Percentiles rank a stretch among this genome's conserved stretches.
These are phyloP conservation scores for Sardinella longiceps DNA, from an alignment of 2,797 vertebrate genomes.

Conservation along the genomic window DNA sequence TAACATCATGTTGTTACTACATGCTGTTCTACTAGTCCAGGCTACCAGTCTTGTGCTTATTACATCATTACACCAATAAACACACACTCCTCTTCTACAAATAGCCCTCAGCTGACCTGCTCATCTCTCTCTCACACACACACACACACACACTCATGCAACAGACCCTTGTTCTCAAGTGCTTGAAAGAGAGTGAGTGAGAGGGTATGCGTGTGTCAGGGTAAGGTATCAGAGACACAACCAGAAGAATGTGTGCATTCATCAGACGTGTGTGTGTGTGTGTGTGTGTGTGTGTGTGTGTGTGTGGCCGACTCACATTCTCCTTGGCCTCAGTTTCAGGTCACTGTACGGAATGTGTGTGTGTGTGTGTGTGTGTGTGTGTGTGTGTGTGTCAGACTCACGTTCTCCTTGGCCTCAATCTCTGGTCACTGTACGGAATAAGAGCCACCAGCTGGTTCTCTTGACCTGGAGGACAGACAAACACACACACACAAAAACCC, in stretches of 20 bases:
- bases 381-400: constrained; percentile 70
- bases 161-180: background rate
- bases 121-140: background rate
- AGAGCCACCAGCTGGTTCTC: constrained; percentile 97
- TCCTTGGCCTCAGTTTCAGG: constrained; percentile 91
- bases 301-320: constrained; percentile 84
- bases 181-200: too few species aligned
- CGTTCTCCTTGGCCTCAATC: constrained; percentile 94
- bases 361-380: background rate
- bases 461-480: constrained; percentile 78
- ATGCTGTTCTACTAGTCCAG: too few species aligned
- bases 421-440: constrained; percentile 97
- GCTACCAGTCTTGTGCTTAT: too few species aligned
- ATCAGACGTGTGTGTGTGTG: background rate
- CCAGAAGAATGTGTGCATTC: too few species aligned
- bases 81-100: too few species aligned
- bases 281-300: background rate
- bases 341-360: constrained; percentile 89
- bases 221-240: too few species aligned
- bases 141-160: constrained; percentile 29
- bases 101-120: too few species aligned
- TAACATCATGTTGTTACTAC: too few species aligned
- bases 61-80: too few species aligned
- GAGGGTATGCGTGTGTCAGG: background rate
- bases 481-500: too few species aligned